Conservation (phyloP, 2,888 invertebrate species). For the Lacanobia wlatinum region DNA sequence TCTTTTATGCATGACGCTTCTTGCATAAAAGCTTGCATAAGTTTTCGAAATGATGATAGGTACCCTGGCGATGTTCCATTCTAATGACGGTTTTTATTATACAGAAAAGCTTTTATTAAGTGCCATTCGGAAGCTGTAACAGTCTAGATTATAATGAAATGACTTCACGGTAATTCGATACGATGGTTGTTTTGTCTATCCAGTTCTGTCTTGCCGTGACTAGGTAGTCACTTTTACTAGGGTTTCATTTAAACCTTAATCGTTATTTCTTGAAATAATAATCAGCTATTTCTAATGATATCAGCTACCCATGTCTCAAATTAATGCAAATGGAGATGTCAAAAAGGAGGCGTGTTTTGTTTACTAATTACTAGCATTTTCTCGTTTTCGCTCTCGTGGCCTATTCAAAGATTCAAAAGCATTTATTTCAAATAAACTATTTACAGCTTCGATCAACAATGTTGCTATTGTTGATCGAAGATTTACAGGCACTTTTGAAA, state of each 20-base stretch:
- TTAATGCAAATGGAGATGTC: too few species aligned
- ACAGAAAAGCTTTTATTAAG: conserved; percentile 13
- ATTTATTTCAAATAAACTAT: too few species aligned
- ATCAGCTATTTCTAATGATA: not conserved
- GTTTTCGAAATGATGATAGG: conserved; percentile 8
- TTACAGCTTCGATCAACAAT: too few species aligned
- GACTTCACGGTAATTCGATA: conserved; percentile 32
- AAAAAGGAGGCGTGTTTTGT: too few species aligned
- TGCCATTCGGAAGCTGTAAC: conserved; percentile 22
- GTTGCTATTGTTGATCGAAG: too few species aligned
- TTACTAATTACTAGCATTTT: too few species aligned
- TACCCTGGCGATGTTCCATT: conserved; percentile 15
- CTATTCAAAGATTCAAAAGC: too few species aligned
- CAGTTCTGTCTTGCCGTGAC: not conserved
- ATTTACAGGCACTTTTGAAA: too few species aligned
- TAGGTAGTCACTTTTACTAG: not conserved
- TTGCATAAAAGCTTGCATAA: not conserved
- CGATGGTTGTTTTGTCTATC: not conserved
- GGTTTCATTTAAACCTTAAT: not conserved
- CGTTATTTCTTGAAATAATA: not conserved
- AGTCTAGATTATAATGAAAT: conserved; percentile 21
- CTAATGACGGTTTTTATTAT: conserved; percentile 39
- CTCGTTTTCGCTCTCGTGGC: too few species aligned
- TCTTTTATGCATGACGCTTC: too few species aligned
- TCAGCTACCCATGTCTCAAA: too few species aligned